Evolutionary conservation across 1,140 invertebrate species (phyloP), one percentile per base, ranked within the genome.

Genomic region (Sweltsa coloradensis): DNA sequence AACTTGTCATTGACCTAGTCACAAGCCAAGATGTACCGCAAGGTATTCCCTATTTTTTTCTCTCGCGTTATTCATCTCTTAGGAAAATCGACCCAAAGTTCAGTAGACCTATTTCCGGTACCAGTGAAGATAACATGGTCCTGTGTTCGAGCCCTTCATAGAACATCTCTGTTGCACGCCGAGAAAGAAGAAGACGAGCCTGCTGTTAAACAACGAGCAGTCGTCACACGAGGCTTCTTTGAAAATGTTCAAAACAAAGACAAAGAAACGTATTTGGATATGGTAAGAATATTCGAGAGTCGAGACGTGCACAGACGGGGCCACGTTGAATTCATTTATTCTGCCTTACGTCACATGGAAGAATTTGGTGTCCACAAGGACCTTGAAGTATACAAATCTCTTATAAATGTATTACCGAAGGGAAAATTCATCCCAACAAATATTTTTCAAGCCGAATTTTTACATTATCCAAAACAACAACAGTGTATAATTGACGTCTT

Each of bases 391-490:
- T 99, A 99, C 61, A 98, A 97, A 68, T 71, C 76, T 27, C 51
- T 99, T 21, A 67, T 98, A 16, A 78, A 95, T 62, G 75, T 97
- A 13, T 80, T 99, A 62, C 95, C 96, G 0, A 92, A 96, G 66
- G 91, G 84, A 34, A 84, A 80, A 62, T 85, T 92, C 62, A 75
- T 96, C 46, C 79, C 94, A 0, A 70, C 60, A 24, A 94, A 85
- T 65, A 62, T 79, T 16, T 79, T 85, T 57, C 88, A 94, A 72
- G 74, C 79, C 0, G 87, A 93, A 61, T 86, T 94, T 53, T 78
- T 83, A 73, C 89, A 96, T 65, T 96, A 87, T 70, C 88, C 92
- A 0, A 87, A 89, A 66, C 94, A 99, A 55, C 96, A 99, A 60
- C 76, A 89, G 43, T 91, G 89, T 66, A 83, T 81, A 18, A 77